These are phyloP conservation scores for Falcunculus frontatus DNA, from an alignment of 2,113 vertebrate species.

Conservation along the genomic window DNA sequence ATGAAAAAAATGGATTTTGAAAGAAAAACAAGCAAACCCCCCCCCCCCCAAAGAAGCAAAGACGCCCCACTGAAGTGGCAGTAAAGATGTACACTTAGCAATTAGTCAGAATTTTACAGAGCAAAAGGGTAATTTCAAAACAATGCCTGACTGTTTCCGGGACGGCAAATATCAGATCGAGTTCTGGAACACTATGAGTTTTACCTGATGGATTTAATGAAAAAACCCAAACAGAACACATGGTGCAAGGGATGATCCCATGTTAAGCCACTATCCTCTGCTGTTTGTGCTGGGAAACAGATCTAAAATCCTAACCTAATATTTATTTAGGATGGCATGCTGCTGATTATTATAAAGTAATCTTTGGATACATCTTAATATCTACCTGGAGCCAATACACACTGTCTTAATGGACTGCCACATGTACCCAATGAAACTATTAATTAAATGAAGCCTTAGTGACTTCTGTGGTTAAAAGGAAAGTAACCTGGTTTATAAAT, in stretches of 20 bases:
- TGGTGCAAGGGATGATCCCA: neutral
- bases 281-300: neutral
- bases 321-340: neutral
- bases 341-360: neutral
- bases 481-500: conserved; percentile 5
- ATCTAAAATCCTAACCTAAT: neutral
- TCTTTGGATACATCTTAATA: conserved; percentile 17
- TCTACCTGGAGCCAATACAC: neutral
- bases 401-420: conserved; percentile 13
- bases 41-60: neutral
- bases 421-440: neutral
- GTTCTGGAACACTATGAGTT: neutral
- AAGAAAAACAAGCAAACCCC: neutral
- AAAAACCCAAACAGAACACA: neutral
- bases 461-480: neutral
- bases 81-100: neutral
- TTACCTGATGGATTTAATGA: neutral
- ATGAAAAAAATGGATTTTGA: neutral
- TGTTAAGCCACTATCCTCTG: neutral
- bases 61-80: neutral
- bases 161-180: neutral
- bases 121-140: neutral
- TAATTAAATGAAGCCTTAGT: conserved; percentile 25
- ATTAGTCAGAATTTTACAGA: neutral
- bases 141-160: neutral